Conservation (phyloP, 2,113 vertebrate genomes). For the Pelecanus crispus region DNA sequence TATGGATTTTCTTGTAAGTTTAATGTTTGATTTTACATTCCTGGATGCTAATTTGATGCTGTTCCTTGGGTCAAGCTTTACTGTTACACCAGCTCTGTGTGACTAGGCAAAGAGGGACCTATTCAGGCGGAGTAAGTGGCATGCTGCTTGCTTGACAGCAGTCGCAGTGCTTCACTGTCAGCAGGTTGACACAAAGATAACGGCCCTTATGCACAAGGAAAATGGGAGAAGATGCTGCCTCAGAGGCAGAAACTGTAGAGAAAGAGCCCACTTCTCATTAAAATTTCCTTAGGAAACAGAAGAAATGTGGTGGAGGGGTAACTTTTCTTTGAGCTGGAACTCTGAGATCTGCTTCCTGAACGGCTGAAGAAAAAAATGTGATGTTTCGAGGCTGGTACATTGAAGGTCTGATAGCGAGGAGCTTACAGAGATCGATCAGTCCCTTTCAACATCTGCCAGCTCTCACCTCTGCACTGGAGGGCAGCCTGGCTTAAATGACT, state of each 20-base stretch:
- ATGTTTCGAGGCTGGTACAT: not conserved
- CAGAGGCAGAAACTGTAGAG: not conserved
- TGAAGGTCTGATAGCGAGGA: not conserved
- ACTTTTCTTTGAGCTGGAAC: not conserved
- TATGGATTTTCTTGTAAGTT: slow-evolving; percentile 98
- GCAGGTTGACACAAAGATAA: not conserved
- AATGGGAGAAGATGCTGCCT: not conserved
- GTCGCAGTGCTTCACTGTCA: not conserved
- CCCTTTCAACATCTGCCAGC: not conserved
- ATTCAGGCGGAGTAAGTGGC: slow-evolving; percentile 28
- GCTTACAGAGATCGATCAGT: not conserved
- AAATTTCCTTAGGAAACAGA: not conserved
- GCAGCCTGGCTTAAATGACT: not conserved
- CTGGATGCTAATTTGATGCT: slow-evolving; percentile 54
- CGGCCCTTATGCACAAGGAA: not conserved
- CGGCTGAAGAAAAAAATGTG: not conserved
- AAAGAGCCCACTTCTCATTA: not conserved
- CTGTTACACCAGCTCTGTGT: slow-evolving; percentile 28
- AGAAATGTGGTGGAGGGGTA: not conserved
- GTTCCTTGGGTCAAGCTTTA: slow-evolving; percentile 51
- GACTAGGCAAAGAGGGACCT: not conserved
- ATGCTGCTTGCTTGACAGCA: slow-evolving; percentile 24
- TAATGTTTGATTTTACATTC: slow-evolving; percentile 76
- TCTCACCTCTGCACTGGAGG: not conserved
- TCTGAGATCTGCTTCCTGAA: not conserved